A percentile compares a stretch with the other conserved stretches of the same genome.
Conservation (phyloP, 2,113 vertebrate genomes). For the Sinocyclocheilus anshuiensis region DNA sequence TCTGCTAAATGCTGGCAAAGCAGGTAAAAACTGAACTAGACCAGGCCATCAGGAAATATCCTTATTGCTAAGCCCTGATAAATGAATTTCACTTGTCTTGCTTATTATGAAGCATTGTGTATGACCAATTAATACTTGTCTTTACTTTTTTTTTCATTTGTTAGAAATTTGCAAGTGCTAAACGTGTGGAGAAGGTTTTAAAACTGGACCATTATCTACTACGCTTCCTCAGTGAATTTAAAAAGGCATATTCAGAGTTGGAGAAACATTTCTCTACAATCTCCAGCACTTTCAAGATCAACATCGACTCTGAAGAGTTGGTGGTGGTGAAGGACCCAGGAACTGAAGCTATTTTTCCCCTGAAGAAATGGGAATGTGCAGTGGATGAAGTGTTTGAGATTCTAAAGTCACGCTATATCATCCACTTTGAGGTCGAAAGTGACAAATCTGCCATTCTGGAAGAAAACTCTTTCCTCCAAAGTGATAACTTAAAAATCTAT, state of each 20-base stretch:
- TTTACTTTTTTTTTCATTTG: constrained; percentile 19
- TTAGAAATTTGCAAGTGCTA: constrained; percentile 27
- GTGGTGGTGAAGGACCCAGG: constrained; percentile 57
- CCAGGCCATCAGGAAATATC: no score
- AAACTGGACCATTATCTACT: constrained; percentile 56
- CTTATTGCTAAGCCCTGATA: no score
- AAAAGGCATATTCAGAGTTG: constrained; percentile 45
- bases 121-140: not conserved
- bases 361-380: constrained; percentile 56
- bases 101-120: not conserved
- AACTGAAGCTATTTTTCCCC: constrained; percentile 4
- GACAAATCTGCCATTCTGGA: constrained; percentile 27
- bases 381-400: constrained; percentile 47
- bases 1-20: no score
- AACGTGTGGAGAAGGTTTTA: constrained; percentile 56
- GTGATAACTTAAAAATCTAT: constrained; percentile 59
- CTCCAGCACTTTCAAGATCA: constrained; percentile 49
- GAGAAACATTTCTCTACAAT: constrained; percentile 55
- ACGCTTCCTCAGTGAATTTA: constrained; percentile 61
- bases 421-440: constrained; percentile 56
- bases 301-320: constrained; percentile 53
- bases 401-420: constrained; percentile 40
- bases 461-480: constrained; percentile 27
- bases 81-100: no score
- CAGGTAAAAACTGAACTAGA: no score